Base-by-base conservation (phyloP, 2,888 invertebrate species). In the Epinotia nisella region DNA sequence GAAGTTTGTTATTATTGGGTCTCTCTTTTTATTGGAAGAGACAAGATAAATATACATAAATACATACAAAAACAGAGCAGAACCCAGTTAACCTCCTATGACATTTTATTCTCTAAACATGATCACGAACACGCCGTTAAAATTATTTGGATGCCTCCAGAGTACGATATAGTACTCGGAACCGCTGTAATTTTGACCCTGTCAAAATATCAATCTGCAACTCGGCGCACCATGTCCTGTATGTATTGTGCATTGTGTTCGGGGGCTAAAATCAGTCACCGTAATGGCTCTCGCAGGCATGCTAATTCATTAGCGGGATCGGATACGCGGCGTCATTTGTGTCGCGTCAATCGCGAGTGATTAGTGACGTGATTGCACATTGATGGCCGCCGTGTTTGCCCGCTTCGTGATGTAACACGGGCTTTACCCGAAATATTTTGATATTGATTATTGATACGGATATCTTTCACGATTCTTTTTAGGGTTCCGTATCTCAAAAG, bases 351-450 rank as follows among this genome's bases (percentile, higher is more conserved):
- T 87, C 85, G 82, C 78, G 81, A 78, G 85, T 88, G 87, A 90
- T 90, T 89, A 89, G 86, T 80, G 82, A 75, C 82, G 85, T 88
- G 89, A 90, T 88, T 86, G 87, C 81, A 82, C 87, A 89, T 88
- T 90, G 89, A 90, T 86, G 81, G 81, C 80, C 78, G 56, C 35
- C 72, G 78, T 66, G 55, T 66, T 76, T 75, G 75, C 76, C 73
- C 71, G 21, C 29, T 17, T 9, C 35, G 53, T 56, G 35, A 9
- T 21, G 53, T 60, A 21, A 35, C 55, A 49, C 58, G 49, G 17
- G 17, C 17, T 39, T n/a, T 55, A 35, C 19, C 35, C 35, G 13
- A 13, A 35, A 35, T 35, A 45, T 49, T 49, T 5, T 7, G 7
- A 1, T 3, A n/a, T 49, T 49, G 5, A n/a, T 49, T 15, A n/a